These are phyloP conservation scores for Drosophila flavopinicola DNA, from an alignment of 2,888 invertebrate genomes.

Conservation along the genomic window DNA sequence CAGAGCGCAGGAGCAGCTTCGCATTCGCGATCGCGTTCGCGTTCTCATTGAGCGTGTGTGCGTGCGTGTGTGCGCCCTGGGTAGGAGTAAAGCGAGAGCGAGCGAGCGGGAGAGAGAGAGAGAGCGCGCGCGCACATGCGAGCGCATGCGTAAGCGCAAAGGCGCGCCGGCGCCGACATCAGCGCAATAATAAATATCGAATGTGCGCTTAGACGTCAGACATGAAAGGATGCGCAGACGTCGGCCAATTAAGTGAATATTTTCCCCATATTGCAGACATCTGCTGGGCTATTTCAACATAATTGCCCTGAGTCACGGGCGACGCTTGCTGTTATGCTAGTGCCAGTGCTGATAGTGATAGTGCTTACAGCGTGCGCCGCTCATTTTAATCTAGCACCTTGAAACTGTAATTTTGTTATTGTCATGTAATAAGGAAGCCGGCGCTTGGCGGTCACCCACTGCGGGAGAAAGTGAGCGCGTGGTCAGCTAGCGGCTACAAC, in stretches of 20 bases:
- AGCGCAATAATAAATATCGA: background rate
- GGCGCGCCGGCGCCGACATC: constrained; percentile 47
- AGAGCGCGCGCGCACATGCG: too few relatives aligned
- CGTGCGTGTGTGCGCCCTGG: constrained; percentile 12
- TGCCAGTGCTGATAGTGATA: constrained; percentile 46
- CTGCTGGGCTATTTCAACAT: constrained; percentile 17
- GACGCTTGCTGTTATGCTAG: background rate
- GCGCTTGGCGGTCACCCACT: constrained; percentile 33
- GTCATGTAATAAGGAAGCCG: constrained; percentile 62
- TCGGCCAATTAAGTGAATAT: constrained; percentile 22
- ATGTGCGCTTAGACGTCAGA: constrained; percentile 34
- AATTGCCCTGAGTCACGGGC: constrained; percentile 21
- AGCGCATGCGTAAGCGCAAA: constrained; percentile 66
- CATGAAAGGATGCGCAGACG: constrained; percentile 38
- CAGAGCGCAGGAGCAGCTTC: constrained; percentile 48
- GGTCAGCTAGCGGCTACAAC: constrained; percentile 5
- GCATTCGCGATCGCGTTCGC: background rate
- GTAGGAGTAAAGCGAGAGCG: constrained; percentile 26
- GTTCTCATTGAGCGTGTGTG: constrained; percentile 20
- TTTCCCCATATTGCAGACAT: background rate
- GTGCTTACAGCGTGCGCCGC: constrained; percentile 25
- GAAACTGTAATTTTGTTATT: constrained; percentile 36
- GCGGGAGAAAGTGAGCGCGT: constrained; percentile 66
- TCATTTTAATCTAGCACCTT: constrained; percentile 52
- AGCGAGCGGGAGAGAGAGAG: too few relatives aligned